Conservation (phyloP, 2,888 invertebrate genomes). For the Phortica magna region DNA sequence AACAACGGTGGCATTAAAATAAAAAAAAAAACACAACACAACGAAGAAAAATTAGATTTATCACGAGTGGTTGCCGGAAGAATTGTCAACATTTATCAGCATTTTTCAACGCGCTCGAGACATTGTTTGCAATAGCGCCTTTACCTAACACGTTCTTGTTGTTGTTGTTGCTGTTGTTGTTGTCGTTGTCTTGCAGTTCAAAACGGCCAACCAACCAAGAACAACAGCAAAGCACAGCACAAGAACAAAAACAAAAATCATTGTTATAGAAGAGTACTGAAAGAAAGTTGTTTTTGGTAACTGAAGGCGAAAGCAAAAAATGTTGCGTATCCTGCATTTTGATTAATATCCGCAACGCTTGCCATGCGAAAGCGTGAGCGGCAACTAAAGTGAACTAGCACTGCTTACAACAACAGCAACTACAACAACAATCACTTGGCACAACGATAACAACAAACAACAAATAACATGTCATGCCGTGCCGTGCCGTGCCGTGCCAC, state of each 20-base stretch:
- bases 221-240: conserved; percentile 41
- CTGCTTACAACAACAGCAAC: conserved; percentile 37
- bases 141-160: neutral
- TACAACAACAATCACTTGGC: conserved; percentile 36
- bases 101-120: conserved; percentile 69
- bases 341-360: conserved; percentile 66
- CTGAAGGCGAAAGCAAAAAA: conserved; percentile 1
- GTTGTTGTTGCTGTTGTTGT: neutral
- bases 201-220: conserved; percentile 30
- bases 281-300: neutral
- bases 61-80: conserved; percentile 74
- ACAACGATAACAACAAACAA: conserved; percentile 40
- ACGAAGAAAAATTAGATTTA: conserved; percentile 73
- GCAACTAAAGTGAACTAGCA: neutral
- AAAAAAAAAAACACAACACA: conserved; percentile 44
- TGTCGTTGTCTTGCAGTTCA: conserved; percentile 33
- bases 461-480: conserved; percentile 24
- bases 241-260: conserved; percentile 19
- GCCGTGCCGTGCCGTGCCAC: neutral
- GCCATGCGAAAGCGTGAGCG: conserved; percentile 38
- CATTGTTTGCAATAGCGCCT: neutral
- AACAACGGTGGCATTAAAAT: conserved; percentile 2
- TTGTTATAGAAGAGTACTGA: neutral
- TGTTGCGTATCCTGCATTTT: conserved; percentile 54
- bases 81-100: conserved; percentile 77